Evolutionary conservation across 2,797 vertebrate genomes (phyloP).

Genomic region (Mus caroli): DNA sequence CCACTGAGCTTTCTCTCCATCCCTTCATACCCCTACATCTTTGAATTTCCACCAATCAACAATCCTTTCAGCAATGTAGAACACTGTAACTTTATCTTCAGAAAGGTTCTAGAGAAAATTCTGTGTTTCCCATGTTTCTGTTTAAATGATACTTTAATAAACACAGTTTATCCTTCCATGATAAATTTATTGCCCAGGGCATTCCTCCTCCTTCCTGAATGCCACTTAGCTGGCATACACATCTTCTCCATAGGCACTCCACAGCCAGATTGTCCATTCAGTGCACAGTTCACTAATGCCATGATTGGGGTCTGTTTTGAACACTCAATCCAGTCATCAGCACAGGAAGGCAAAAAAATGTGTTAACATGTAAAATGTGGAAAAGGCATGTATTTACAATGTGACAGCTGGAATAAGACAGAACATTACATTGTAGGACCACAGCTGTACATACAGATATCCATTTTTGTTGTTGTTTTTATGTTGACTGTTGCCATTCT

Average conservation of each 20-base stretch:
- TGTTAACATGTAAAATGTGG: neutral
- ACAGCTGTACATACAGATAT: neutral
- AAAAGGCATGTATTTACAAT: neutral
- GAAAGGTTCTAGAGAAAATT: neutral
- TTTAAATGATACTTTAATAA: conserved; percentile 15
- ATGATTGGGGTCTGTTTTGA: neutral
- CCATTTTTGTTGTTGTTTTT: neutral
- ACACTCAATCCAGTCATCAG: neutral
- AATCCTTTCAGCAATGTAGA: neutral
- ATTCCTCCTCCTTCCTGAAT: neutral
- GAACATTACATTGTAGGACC: neutral
- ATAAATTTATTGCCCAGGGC: neutral
- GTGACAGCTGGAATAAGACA: neutral
- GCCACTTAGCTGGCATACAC: neutral
- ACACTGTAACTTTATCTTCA: neutral
- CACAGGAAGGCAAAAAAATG: neutral
- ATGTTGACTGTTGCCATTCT: neutral
- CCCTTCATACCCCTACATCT: neutral
- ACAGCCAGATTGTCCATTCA: neutral
- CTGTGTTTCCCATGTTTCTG: neutral
- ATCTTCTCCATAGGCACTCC: neutral
- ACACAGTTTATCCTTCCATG: neutral
- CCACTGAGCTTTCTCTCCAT: neutral
- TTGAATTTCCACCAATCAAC: neutral
- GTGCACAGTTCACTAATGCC: too few relatives aligned